phyloP scores from a whole-genome alignment of 2,797 vertebrate genomes.

The Chelidonichthys spinosus region DNA sequence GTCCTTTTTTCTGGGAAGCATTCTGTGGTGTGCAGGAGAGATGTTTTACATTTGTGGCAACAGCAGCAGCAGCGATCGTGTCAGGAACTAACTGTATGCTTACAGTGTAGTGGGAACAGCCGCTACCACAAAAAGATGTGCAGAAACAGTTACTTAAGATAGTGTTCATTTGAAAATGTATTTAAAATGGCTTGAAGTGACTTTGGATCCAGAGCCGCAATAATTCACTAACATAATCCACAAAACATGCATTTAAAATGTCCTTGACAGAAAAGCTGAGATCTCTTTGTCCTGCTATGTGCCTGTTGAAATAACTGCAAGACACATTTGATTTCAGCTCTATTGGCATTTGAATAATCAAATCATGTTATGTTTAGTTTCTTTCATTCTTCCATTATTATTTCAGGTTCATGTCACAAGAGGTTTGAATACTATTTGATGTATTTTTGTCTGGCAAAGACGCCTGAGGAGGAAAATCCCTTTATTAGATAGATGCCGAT shows the following conservation, averaged over 20 bases:
- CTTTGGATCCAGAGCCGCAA: background rate
- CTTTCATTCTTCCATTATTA: slow-evolving; percentile 20
- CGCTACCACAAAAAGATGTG: background rate
- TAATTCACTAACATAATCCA: background rate
- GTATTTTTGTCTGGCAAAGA: slow-evolving; percentile 32
- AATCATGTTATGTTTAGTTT: slow-evolving; percentile 25
- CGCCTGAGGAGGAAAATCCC: slow-evolving; percentile 13
- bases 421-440: slow-evolving; percentile 46
- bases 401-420: slow-evolving; percentile 41
- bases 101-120: background rate
- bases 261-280: slow-evolving; percentile 6
- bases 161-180: background rate
- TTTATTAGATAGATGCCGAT: slow-evolving; percentile 17
- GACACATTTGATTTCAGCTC: slow-evolving; percentile 22
- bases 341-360: slow-evolving; percentile 51
- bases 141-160: background rate
- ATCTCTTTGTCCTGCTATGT: background rate
- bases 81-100: slow-evolving; percentile 10
- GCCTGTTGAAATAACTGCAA: slow-evolving; percentile 24
- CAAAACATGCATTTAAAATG: slow-evolving; percentile 10
- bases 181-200: slow-evolving; percentile 3
- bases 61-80: slow-evolving; percentile 15
- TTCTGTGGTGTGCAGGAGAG: slow-evolving; percentile 14
- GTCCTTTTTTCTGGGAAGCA: slow-evolving; percentile 18
- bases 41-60: slow-evolving; percentile 25